Conservation (phyloP, 2,797 vertebrate species). For the Channa striata region DNA sequence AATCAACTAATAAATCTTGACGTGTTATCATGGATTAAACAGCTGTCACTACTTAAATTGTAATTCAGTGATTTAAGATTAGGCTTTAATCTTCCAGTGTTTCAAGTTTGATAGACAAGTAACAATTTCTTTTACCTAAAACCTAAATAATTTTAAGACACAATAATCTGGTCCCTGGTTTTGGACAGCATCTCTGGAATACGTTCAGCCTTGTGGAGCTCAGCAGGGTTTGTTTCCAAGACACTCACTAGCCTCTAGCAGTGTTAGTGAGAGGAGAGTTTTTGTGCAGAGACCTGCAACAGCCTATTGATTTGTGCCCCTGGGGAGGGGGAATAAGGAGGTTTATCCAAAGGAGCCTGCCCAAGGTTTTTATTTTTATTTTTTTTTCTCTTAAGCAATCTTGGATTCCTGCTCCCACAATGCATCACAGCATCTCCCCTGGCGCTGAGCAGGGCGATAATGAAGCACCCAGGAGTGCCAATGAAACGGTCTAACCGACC, state of each 20-base stretch:
- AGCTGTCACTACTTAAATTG: too few relatives aligned
- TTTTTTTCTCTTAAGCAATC: constrained; percentile 63
- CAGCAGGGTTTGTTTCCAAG: constrained; percentile 23
- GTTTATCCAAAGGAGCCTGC: constrained; percentile 61
- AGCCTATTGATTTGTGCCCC: constrained; percentile 76
- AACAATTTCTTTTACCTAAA: not conserved
- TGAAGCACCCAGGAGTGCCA: constrained; percentile 59
- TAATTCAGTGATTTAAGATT: too few relatives aligned
- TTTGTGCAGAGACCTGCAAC: constrained; percentile 70
- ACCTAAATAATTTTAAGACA: constrained; percentile 13
- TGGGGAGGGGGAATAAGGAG: constrained; percentile 65
- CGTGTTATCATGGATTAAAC: too few relatives aligned
- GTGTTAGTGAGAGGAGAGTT: constrained; percentile 26
- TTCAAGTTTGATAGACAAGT: not conserved
- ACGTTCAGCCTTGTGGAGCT: constrained; percentile 20
- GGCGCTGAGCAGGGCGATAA: constrained; percentile 49
- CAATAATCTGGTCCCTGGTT: constrained; percentile 19
- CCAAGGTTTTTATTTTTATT: constrained; percentile 61
- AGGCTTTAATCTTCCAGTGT: not conserved
- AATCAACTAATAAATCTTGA: too few relatives aligned
- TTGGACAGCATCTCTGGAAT: constrained; percentile 18
- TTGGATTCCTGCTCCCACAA: constrained; percentile 57
- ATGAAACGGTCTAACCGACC: constrained; percentile 46
- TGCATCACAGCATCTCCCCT: constrained; percentile 60
- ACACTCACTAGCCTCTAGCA: constrained; percentile 22